Conservation (phyloP, 2,888 invertebrate genomes). For the Apamea crenata region DNA sequence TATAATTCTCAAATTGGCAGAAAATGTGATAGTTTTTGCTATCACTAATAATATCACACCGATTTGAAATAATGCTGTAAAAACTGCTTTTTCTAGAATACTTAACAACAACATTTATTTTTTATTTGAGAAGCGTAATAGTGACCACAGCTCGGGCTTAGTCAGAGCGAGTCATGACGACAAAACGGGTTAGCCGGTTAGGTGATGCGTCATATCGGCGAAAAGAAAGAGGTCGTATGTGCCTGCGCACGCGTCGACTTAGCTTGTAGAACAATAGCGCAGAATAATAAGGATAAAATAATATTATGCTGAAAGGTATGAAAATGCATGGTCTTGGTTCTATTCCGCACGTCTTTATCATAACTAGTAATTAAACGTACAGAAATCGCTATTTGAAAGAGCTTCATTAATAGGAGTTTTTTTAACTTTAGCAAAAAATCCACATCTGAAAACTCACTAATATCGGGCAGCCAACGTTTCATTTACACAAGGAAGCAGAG, state of each 20-base stretch:
- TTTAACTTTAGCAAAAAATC: background rate
- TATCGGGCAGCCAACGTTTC: background rate
- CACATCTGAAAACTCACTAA: background rate
- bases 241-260: slow-evolving; percentile 54
- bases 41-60: background rate
- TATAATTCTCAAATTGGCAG: background rate
- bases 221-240: slow-evolving; percentile 68
- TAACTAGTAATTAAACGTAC: background rate
- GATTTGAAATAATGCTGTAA: background rate
- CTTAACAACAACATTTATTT: slow-evolving; percentile 44
- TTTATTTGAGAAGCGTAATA: slow-evolving; percentile 71
- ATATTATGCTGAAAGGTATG: slow-evolving; percentile 12
- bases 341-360: background rate
- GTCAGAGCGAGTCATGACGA: slow-evolving; percentile 74
- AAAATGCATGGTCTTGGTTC: slow-evolving; percentile 7
- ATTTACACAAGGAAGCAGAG: background rate
- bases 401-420: no score
- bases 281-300: slow-evolving; percentile 44
- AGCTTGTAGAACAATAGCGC: slow-evolving; percentile 45
- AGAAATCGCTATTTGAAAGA: background rate
- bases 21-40: background rate
- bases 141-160: slow-evolving; percentile 74
- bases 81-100: slow-evolving; percentile 12
- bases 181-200: slow-evolving; percentile 78
- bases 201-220: slow-evolving; percentile 75